phyloP scores from a whole-genome alignment of 2,113 vertebrate genomes.

The Perognathus longimembris region DNA sequence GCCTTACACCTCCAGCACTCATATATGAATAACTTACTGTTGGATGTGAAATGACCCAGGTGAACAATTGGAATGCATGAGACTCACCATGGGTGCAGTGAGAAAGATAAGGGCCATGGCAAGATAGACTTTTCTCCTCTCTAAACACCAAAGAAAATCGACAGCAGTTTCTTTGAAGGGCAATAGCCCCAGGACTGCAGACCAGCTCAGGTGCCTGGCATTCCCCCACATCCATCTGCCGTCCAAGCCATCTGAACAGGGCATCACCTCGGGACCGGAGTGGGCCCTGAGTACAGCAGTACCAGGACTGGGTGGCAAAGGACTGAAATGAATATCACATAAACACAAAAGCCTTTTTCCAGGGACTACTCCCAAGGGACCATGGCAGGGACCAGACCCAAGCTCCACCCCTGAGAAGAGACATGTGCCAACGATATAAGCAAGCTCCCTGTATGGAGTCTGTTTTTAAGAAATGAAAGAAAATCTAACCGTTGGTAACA shows the following conservation, averaged over 20 bases:
- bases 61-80: not conserved
- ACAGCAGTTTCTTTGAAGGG: not conserved
- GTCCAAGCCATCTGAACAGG: not conserved
- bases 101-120: not conserved
- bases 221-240: not conserved
- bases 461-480: constrained; percentile 34
- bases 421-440: not conserved
- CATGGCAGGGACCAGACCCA: not conserved
- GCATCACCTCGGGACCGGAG: not conserved
- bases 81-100: not conserved
- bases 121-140: not conserved
- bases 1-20: not conserved
- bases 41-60: not conserved
- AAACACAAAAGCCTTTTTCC: constrained; percentile 29
- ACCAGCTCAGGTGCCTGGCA: not conserved
- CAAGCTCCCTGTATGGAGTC: not conserved
- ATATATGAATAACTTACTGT: not conserved
- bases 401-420: not conserved
- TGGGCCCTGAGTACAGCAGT: not conserved
- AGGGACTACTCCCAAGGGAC: constrained; percentile 20
- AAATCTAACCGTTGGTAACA: not conserved
- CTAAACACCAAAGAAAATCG: not conserved
- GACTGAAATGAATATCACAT: not conserved
- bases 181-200: not conserved
- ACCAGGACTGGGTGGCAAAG: not conserved